phyloP scores from a whole-genome alignment of 1,140 invertebrate genomes.

The Leptestheria dahalacensis region DNA sequence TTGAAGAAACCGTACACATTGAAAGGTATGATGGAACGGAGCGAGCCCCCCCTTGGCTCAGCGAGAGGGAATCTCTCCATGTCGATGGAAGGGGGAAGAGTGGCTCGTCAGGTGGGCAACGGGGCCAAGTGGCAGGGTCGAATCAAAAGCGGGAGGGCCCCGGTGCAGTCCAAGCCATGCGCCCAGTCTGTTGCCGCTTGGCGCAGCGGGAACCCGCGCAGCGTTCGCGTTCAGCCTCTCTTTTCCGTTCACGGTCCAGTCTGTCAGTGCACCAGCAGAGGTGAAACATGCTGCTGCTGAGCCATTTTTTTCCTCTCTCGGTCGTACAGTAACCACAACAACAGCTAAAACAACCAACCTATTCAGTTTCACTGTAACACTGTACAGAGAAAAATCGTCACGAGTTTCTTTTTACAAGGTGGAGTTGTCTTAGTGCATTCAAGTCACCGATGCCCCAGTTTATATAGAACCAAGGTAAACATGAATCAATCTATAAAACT shows the following conservation, averaged over 20 bases:
- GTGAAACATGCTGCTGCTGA: background rate
- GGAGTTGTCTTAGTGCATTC: too few relatives aligned
- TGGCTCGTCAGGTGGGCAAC: background rate
- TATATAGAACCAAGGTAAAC: too few relatives aligned
- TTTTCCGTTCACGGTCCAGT: too few relatives aligned
- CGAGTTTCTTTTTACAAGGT: too few relatives aligned
- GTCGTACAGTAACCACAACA: background rate
- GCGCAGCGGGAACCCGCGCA: background rate
- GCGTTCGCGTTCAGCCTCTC: background rate
- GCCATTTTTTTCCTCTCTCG: background rate
- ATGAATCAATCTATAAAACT: too few relatives aligned
- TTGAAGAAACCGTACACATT: background rate
- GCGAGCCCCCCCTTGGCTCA: too few relatives aligned
- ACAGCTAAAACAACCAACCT: too few relatives aligned
- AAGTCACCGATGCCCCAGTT: too few relatives aligned
- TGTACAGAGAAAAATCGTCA: too few relatives aligned
- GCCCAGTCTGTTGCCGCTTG: background rate
- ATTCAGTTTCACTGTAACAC: too few relatives aligned
- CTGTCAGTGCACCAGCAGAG: background rate
- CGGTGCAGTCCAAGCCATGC: background rate
- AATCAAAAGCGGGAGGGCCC: background rate
- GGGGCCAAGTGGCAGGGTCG: background rate
- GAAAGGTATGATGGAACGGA: background rate
- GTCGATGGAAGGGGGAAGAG: background rate
- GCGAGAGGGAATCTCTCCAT: too few relatives aligned